These are phyloP conservation scores for Eleginops maclovinus DNA, from an alignment of 2,113 vertebrate species.

Conservation along the genomic window DNA sequence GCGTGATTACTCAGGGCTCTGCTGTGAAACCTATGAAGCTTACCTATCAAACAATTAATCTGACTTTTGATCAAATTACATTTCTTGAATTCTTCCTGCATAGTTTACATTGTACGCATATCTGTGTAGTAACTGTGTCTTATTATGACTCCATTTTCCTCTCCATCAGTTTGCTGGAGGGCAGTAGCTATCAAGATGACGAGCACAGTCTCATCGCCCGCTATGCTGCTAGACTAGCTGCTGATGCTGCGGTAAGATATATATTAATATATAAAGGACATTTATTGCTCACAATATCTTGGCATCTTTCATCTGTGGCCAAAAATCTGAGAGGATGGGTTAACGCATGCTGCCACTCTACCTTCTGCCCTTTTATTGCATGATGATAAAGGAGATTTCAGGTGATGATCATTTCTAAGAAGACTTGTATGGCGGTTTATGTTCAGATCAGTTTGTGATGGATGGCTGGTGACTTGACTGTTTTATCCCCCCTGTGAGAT, in stretches of 20 bases:
- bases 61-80: conserved; percentile 25
- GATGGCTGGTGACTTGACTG: conserved; percentile 58
- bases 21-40: conserved; percentile 12
- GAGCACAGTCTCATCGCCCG: conserved; percentile 98
- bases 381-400: conserved; percentile 38
- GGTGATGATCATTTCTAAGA: conserved; percentile 44
- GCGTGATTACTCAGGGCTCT: background rate
- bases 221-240: conserved; percentile 96
- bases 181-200: conserved; percentile 93
- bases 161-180: conserved; percentile 90
- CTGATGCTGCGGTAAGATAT: conserved; percentile 90
- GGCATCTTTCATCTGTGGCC: conserved; percentile 35
- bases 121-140: conserved; percentile 32
- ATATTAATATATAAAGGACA: conserved; percentile 19
- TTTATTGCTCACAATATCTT: conserved; percentile 44
- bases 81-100: background rate
- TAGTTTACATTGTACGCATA: background rate
- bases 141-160: conserved; percentile 59
- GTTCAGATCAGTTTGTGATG: conserved; percentile 48
- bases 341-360: conserved; percentile 16
- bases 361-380: conserved; percentile 4
- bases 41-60: conserved; percentile 33
- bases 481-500: conserved; percentile 53
- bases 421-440: conserved; percentile 23
- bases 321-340: conserved; percentile 42